These are phyloP conservation scores for Romanogobio albipinnatus DNA, from an alignment of 2,113 vertebrate genomes.

Conservation along the genomic window DNA sequence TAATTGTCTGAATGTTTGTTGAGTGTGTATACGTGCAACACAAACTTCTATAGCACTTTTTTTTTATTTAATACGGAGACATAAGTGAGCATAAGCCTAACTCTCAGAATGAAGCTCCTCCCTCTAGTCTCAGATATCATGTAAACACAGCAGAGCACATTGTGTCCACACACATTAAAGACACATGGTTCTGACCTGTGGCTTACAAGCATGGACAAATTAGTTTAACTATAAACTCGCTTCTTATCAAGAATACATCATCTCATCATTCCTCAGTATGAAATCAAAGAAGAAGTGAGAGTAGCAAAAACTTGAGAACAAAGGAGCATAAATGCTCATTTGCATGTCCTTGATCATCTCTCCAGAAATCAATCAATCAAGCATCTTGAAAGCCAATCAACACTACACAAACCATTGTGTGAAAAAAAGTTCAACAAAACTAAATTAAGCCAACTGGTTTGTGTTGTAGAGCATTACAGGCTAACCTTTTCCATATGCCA, in stretches of 20 bases:
- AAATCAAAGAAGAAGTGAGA: neutral
- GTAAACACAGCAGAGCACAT: conserved; percentile 44
- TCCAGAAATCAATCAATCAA: neutral
- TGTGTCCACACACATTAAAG: neutral
- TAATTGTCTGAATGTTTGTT: neutral
- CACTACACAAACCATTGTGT: neutral
- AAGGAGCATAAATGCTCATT: neutral
- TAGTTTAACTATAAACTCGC: too few species aligned
- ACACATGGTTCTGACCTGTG: neutral
- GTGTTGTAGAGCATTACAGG: neutral
- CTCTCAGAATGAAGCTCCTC: neutral
- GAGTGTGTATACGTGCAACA: too few species aligned
- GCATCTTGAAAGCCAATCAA: neutral
- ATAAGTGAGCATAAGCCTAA: neutral
- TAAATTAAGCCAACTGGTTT: neutral
- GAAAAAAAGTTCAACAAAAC: neutral
- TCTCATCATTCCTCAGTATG: neutral
- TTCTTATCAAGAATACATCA: neutral
- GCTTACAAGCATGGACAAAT: neutral
- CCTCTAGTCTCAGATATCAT: conserved; percentile 14
- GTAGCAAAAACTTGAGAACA: neutral
- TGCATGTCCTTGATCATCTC: neutral
- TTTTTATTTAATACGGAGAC: neutral
- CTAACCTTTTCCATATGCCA: neutral
- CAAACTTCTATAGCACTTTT: neutral